These are phyloP conservation scores for Papilio aristodemus DNA, from an alignment of 1,140 invertebrate species.

Conservation along the genomic window DNA sequence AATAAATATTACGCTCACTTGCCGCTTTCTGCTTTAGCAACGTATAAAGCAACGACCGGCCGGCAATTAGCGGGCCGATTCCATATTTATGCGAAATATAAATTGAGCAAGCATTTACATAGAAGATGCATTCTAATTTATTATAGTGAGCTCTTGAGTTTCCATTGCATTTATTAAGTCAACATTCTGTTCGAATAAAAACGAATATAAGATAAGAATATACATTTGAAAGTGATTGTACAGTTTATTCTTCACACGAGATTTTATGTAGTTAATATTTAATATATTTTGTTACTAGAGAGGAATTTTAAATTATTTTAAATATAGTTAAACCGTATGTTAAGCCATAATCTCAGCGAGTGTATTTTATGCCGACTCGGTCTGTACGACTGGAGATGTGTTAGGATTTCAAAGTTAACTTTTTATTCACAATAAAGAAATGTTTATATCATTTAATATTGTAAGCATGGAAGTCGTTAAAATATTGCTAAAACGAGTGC, in stretches of 20 bases:
- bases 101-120: constrained; percentile 56
- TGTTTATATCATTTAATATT: neutral
- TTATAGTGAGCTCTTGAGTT: constrained; percentile 32
- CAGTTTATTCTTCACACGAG: too few relatives aligned
- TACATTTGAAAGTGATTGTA: neutral
- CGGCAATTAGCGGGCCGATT: constrained; percentile 47
- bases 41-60: constrained; percentile 42
- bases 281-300: too few relatives aligned
- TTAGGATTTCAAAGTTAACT: neutral
- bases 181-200: constrained; percentile 12
- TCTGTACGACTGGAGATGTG: neutral
- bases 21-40: constrained; percentile 66
- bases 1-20: constrained; percentile 54
- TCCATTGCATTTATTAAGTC: constrained; percentile 2
- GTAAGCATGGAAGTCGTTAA: constrained; percentile 37
- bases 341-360: too few relatives aligned
- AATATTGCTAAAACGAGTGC: constrained; percentile 36
- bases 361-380: too few relatives aligned
- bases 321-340: too few relatives aligned
- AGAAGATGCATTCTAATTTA: constrained; percentile 46
- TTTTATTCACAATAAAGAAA: neutral
- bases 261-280: too few relatives aligned
- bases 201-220: neutral
- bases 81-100: constrained; percentile 56
- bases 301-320: too few relatives aligned